Evolutionary conservation across 2,888 invertebrate genomes (phyloP), one percentile per base, ranked within the genome.

Genomic region (Notocelia uddmanniana): DNA sequence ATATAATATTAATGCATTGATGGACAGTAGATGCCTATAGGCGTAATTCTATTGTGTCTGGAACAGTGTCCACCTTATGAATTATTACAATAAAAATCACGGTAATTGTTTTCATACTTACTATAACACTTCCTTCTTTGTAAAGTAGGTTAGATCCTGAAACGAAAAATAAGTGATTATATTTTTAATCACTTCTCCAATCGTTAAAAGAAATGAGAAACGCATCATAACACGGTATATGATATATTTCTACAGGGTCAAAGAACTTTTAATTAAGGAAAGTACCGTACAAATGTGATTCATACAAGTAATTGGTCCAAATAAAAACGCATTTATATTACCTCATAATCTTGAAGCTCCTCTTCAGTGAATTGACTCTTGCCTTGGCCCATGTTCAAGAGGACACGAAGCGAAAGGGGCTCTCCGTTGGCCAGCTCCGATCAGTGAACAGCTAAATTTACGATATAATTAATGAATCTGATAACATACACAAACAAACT

Each of bases 141-240:
- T 97, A 86, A 98, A 98, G 90, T 98, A 98, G 19, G 98, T 98
- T 76, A 98, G 95, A 91, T 98, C 98, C 97, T 98, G 90, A 62
- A 95, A 94, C 74, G 76, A 74, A 78, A 74, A 5, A 8, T 41
- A 6, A 62, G 10, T 19, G 57, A 55, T 55, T 74, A 76, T 81
- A 81, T 76, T 1, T 0, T 34, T 10, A 52, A 34, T 34, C 31
- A 6, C 5, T 5, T 13, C 8, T 0, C 19, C 2, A 34, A 18
- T 19, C 3, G 18, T 50, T 3, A 15, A 8, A 13, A 0, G 6
- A 15, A 11, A 21, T 63, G 15, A 52, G 1, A 37, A 50, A 15
- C 9, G 55, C 54, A 23, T 45, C 37, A 13, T 11, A 10, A 11
- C 9, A 26, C 13, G 15, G n/a, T n/a, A n/a, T n/a, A 21, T 23